Conservation (phyloP, 2,797 vertebrate genomes). For the Acanthurus lineatus region DNA sequence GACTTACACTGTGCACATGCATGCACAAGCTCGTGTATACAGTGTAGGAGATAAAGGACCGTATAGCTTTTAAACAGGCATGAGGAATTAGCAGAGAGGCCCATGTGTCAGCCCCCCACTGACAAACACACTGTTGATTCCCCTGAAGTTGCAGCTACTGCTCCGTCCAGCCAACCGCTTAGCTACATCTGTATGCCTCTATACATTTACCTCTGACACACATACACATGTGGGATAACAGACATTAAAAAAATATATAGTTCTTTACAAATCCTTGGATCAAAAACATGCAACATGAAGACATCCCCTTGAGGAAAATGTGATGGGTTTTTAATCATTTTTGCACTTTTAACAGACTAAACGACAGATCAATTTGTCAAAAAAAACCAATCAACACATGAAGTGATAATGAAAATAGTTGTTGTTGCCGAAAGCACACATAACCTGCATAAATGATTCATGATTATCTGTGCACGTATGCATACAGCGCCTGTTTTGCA, state of each 20-base stretch:
- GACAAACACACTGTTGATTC: conserved; percentile 62
- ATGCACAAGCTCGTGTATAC: conserved; percentile 24
- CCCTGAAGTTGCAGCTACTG: conserved; percentile 61
- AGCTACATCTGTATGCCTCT: conserved; percentile 25
- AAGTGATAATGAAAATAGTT: neutral
- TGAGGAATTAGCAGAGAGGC: conserved; percentile 71
- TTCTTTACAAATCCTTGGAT: no score
- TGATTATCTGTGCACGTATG: neutral
- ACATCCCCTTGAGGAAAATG: neutral
- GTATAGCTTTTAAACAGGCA: conserved; percentile 65
- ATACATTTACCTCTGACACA: conserved; percentile 34
- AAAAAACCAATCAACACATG: neutral
- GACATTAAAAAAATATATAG: conserved; percentile 6
- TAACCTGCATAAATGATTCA: neutral
- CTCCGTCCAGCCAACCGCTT: conserved; percentile 47
- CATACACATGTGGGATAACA: conserved; percentile 19
- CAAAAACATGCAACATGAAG: neutral
- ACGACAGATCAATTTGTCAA: neutral
- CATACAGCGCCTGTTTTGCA: conserved; percentile 8
- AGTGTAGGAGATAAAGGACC: conserved; percentile 39
- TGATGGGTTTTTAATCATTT: neutral
- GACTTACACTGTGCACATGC: conserved; percentile 42
- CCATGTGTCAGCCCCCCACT: conserved; percentile 72
- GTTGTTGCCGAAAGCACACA: neutral
- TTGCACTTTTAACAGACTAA: neutral